A percentile compares a stretch with the other conserved stretches of the same genome.
Evolutionary conservation across 2,888 invertebrate species (phyloP).

Genomic region (Rotaria magnacalcarata): DNA sequence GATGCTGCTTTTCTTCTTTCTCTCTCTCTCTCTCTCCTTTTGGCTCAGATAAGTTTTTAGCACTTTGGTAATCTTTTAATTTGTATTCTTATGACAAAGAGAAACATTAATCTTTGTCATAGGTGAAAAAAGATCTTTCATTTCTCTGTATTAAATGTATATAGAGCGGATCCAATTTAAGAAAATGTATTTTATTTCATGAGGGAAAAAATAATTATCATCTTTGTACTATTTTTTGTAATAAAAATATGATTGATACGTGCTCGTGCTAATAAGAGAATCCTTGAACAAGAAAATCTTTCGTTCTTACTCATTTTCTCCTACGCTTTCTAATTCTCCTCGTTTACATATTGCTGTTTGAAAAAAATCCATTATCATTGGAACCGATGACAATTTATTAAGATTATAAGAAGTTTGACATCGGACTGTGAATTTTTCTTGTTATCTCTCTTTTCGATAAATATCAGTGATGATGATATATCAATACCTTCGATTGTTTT

Average conservation of each 20-base stretch:
- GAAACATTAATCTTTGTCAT: too few relatives aligned
- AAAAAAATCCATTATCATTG: neutral
- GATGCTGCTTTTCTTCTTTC: too few relatives aligned
- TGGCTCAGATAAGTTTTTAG: too few relatives aligned
- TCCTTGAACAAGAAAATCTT: neutral
- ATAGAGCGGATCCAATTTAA: too few relatives aligned
- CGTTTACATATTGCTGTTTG: neutral
- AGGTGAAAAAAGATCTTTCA: too few relatives aligned
- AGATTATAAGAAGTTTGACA: neutral
- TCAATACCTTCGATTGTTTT: neutral
- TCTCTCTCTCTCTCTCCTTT: too few relatives aligned
- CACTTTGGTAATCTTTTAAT: too few relatives aligned
- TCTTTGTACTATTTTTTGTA: neutral
- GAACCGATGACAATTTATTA: too few relatives aligned
- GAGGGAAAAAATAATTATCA: neutral
- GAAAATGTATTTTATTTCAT: too few relatives aligned
- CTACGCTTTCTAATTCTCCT: neutral
- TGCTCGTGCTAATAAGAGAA: neutral
- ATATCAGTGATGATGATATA: neutral
- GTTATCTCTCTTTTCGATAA: too few relatives aligned
- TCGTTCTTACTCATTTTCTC: neutral
- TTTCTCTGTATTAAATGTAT: too few relatives aligned
- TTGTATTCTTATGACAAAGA: too few relatives aligned
- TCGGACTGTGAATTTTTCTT: neutral
- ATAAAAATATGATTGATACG: neutral